Evolutionary conservation across 1,140 invertebrate genomes (phyloP).

Genomic region (Bombus superbus): DNA sequence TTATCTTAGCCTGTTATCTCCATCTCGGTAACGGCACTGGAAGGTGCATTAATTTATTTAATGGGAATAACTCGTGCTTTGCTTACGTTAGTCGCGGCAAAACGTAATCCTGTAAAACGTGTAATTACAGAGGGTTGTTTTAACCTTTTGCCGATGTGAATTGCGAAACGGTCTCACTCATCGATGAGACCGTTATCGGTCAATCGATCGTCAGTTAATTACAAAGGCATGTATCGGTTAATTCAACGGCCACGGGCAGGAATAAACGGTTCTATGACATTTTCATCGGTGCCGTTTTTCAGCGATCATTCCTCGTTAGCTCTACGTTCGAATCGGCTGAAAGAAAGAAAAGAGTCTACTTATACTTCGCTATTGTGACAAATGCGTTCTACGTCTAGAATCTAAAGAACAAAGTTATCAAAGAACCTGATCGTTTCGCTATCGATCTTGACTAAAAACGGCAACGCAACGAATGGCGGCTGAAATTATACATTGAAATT

Average conservation of each 20-base stretch:
- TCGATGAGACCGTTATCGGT: constrained; percentile 50
- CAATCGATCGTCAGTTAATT: constrained; percentile 60
- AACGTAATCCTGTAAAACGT: constrained; percentile 38
- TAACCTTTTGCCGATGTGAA: constrained; percentile 61
- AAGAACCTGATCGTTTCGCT: neutral
- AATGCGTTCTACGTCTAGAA: neutral
- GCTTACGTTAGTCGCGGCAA: constrained; percentile 21
- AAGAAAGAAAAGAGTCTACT: too few species aligned
- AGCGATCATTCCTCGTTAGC: neutral
- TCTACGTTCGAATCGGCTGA: neutral
- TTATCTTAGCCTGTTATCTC: constrained; percentile 53
- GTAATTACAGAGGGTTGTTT: constrained; percentile 56
- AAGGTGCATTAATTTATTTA: constrained; percentile 65
- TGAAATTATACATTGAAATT: neutral
- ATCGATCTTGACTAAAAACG: constrained; percentile 4
- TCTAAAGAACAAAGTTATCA: neutral
- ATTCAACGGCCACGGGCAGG: constrained; percentile 20
- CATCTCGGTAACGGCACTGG: constrained; percentile 43
- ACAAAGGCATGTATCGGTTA: constrained; percentile 26
- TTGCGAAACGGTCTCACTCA: constrained; percentile 65
- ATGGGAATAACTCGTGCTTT: constrained; percentile 59
- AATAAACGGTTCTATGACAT: constrained; percentile 22
- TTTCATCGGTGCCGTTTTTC: neutral
- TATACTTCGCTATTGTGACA: neutral
- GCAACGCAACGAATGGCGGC: neutral